Evolutionary conservation across 2,797 vertebrate genomes (phyloP).

Genomic region (Trachurus trachurus): DNA sequence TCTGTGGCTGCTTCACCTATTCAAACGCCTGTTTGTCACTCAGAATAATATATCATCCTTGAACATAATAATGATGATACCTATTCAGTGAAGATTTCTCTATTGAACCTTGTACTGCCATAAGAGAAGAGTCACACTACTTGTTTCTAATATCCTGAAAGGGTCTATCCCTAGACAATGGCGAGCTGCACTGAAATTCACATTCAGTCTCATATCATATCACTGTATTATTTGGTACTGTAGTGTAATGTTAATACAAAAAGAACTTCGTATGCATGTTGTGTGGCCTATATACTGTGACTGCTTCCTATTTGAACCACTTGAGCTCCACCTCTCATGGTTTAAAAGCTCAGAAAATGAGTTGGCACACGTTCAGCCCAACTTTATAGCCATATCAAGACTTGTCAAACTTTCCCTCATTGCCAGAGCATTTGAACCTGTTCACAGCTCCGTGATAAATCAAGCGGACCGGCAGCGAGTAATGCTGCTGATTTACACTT

Average conservation of each 20-base stretch:
- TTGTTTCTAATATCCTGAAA: background rate
- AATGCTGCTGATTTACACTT: slow-evolving; percentile 64
- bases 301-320: no score
- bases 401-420: background rate
- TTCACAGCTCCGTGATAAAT: no score
- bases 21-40: background rate
- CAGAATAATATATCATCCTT: background rate
- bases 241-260: no score
- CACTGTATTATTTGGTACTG: background rate
- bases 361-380: background rate
- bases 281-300: no score
- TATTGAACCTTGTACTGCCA: background rate
- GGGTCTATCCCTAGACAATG: no score
- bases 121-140: background rate
- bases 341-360: slow-evolving; percentile 7
- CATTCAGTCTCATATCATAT: background rate
- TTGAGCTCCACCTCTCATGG: background rate
- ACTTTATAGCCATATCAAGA: background rate
- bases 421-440: background rate
- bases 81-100: background rate
- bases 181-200: background rate
- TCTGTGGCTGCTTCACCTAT: background rate
- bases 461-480: background rate
- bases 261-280: no score
- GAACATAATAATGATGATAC: background rate